These are phyloP conservation scores for Anniella stebbinsi DNA, from an alignment of 2,797 vertebrate genomes.

Conservation along the genomic window DNA sequence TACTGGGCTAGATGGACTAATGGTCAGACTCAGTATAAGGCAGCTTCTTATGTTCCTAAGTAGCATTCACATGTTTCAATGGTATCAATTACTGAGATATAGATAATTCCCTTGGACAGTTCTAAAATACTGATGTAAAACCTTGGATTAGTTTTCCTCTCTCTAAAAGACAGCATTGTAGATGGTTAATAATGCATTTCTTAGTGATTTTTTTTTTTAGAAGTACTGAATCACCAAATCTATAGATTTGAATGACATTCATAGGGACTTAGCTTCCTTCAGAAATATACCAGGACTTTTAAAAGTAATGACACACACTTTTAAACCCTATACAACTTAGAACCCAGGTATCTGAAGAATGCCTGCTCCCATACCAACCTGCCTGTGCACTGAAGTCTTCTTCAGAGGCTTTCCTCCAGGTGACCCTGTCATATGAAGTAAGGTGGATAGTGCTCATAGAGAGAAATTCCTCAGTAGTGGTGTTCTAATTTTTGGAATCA, in stretches of 20 bases:
- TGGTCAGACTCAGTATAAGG: not conserved
- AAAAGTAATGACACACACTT: not conserved
- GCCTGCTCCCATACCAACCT: not conserved
- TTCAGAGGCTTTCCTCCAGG: not conserved
- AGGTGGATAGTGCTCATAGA: not conserved
- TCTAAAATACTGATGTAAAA: not conserved
- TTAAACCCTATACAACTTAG: not conserved
- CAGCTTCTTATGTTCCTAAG: too few species aligned
- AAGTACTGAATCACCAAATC: not conserved
- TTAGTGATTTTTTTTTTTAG: not conserved
- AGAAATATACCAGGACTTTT: not conserved
- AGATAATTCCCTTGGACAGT: not conserved
- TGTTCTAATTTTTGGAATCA: too few species aligned
- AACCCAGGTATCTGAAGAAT: not conserved
- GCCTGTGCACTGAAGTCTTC: not conserved
- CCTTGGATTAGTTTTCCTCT: not conserved
- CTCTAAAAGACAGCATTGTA: not conserved
- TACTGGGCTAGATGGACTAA: not conserved
- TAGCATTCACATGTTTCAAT: not conserved
- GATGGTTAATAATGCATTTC: not conserved
- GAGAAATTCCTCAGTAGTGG: not conserved
- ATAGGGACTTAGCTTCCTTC: not conserved
- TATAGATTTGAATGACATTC: conserved; percentile 8
- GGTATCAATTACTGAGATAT: too few species aligned
- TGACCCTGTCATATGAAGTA: not conserved